phyloP scores from a whole-genome alignment of 2,888 invertebrate species.

The Tridacna crocea region DNA sequence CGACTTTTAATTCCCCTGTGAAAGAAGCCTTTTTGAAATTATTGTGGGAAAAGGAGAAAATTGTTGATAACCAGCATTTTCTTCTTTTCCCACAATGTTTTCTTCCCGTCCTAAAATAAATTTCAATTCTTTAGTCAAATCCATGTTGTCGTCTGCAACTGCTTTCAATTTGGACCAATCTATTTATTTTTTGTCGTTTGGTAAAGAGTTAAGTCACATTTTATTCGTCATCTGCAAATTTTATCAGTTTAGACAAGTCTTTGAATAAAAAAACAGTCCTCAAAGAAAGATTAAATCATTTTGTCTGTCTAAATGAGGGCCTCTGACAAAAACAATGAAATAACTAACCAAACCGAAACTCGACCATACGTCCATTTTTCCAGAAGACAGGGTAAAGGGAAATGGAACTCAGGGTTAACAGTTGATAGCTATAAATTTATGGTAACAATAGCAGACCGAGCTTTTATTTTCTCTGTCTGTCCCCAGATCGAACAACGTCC shows the following conservation, averaged over 20 bases:
- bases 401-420: neutral
- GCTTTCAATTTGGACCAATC: neutral
- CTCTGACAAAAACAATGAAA: neutral
- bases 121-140: too few species aligned
- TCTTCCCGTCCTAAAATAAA: too few species aligned
- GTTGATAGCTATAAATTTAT: conserved; percentile 20
- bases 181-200: neutral
- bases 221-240: too few species aligned
- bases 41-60: too few species aligned
- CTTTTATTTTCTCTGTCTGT: neutral
- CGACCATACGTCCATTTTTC: neutral
- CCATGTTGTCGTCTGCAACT: neutral
- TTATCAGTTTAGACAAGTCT: too few species aligned
- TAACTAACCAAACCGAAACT: neutral
- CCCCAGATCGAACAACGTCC: neutral
- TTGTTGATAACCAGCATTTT: too few species aligned
- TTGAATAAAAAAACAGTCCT: too few species aligned
- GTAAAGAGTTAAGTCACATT: neutral
- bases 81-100: too few species aligned
- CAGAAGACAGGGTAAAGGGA: neutral
- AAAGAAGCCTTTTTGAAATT: too few species aligned
- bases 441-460: conserved; percentile 6
- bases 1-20: too few species aligned
- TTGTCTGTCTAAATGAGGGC: neutral
- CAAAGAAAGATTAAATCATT: too few species aligned